Conservation (phyloP, 2,888 invertebrate genomes). For the Eugnorisma glareosa region DNA sequence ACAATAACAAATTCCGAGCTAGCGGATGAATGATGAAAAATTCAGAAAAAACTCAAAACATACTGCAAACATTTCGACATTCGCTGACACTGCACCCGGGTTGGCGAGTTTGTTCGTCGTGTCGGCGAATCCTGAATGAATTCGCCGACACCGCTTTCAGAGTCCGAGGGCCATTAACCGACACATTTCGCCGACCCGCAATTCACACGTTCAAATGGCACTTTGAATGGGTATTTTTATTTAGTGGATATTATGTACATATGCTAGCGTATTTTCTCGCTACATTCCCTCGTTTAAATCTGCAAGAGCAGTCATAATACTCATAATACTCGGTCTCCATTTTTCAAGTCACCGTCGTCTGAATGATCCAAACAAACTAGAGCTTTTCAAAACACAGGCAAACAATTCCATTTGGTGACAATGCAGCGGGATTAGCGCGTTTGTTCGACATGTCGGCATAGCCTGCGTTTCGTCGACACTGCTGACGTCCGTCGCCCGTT, state of each 20-base stretch:
- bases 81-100: slow-evolving; percentile 54
- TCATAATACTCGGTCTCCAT: slow-evolving; percentile 6
- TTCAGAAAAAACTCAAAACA: slow-evolving; percentile 44
- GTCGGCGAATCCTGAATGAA: slow-evolving; percentile 46
- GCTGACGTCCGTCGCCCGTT: slow-evolving; percentile 39
- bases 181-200: slow-evolving; percentile 60
- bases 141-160: slow-evolving; percentile 52
- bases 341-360: not conserved
- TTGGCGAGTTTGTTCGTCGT: slow-evolving; percentile 57
- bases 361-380: slow-evolving; percentile 15
- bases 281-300: slow-evolving; percentile 37
- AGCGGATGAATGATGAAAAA: slow-evolving; percentile 16
- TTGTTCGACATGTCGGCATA: slow-evolving; percentile 49
- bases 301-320: slow-evolving; percentile 19
- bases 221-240: slow-evolving; percentile 63
- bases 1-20: not conserved
- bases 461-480: slow-evolving; percentile 43
- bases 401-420: slow-evolving; percentile 53
- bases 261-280: slow-evolving; percentile 44
- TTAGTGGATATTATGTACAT: slow-evolving; percentile 55
- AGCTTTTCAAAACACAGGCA: slow-evolving; percentile 36
- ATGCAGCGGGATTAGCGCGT: slow-evolving; percentile 46
- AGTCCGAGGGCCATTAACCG: slow-evolving; percentile 61
- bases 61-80: slow-evolving; percentile 54
- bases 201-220: slow-evolving; percentile 63